Conservation (phyloP, 1,140 invertebrate species). For the Megalonaias nervosa region DNA sequence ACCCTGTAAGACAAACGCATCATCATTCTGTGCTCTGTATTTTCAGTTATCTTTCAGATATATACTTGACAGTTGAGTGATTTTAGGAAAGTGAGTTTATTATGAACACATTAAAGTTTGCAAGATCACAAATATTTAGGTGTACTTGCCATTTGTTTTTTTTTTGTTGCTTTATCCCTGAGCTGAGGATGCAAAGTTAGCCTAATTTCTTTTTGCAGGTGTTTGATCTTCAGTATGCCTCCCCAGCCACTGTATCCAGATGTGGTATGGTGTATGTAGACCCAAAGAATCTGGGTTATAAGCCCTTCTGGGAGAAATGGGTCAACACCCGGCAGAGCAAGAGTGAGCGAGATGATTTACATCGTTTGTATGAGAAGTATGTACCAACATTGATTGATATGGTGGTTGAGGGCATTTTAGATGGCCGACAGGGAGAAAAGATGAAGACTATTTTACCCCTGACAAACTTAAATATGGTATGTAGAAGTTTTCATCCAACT, state of each 20-base stretch:
- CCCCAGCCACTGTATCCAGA: conserved; percentile 72
- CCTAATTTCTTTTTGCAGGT: conserved; percentile 73
- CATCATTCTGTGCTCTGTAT: no score
- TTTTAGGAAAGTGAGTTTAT: no score
- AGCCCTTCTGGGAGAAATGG: conserved; percentile 89
- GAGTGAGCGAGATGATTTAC: conserved; percentile 71
- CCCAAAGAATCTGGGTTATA: conserved; percentile 89
- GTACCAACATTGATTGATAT: conserved; percentile 80
- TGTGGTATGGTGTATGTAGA: conserved; percentile 77
- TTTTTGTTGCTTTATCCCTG: no score
- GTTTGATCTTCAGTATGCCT: conserved; percentile 83
- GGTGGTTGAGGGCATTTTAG: conserved; percentile 82
- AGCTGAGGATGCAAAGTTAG: no score
- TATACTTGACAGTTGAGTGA: no score
- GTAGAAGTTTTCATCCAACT: conserved; percentile 4
- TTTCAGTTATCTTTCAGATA: no score
- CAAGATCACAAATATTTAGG: no score
- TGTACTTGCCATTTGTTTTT: no score
- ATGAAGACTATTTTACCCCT: conserved; percentile 86
- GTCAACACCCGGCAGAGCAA: conserved; percentile 67
- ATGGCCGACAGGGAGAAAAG: conserved; percentile 79
- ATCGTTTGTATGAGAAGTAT: conserved; percentile 81
- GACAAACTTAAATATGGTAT: conserved; percentile 88
- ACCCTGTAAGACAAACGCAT: no score
- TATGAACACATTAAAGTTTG: no score